Percentiles rank a stretch among this genome's conserved stretches.
Evolutionary conservation across 2,888 invertebrate genomes (phyloP).

Genomic region (Patella ulyssiponensis): DNA sequence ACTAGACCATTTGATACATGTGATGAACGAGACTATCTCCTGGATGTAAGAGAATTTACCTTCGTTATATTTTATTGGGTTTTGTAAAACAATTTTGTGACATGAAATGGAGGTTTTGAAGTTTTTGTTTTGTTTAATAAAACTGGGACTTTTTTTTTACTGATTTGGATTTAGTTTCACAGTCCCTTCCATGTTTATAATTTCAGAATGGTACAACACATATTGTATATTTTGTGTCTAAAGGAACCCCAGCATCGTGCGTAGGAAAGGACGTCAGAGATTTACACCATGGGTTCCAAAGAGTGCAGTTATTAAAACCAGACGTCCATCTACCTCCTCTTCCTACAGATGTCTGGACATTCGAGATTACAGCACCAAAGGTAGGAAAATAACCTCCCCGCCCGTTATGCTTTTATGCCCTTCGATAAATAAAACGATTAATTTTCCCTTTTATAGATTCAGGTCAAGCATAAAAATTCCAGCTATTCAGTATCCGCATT

Average conservation of each 20-base stretch:
- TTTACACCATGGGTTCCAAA: slow-evolving; percentile 53
- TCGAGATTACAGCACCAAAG: slow-evolving; percentile 64
- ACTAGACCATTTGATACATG: slow-evolving; percentile 65
- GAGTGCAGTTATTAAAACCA: slow-evolving; percentile 68
- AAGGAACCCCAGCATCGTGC: slow-evolving; percentile 31
- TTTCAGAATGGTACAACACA: slow-evolving; percentile 73
- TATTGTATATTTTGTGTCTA: slow-evolving; percentile 61
- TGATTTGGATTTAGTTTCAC: too few species aligned
- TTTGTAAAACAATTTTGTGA: too few species aligned
- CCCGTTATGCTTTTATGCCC: neutral
- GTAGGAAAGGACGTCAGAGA: slow-evolving; percentile 42
- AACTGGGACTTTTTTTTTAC: too few species aligned
- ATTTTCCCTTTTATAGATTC: too few species aligned
- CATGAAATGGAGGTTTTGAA: too few species aligned
- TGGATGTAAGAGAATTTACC: slow-evolving; percentile 60
- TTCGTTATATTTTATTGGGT: too few species aligned
- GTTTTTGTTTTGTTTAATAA: too few species aligned
- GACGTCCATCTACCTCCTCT: slow-evolving; percentile 52
- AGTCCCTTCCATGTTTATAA: too few species aligned
- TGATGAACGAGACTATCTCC: slow-evolving; percentile 63
- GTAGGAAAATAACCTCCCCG: slow-evolving; percentile 39
- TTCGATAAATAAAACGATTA: too few species aligned
- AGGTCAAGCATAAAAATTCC: too few species aligned
- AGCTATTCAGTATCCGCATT: too few species aligned
- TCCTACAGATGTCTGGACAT: slow-evolving; percentile 61